These are phyloP conservation scores for Saccopteryx bilineata DNA, from an alignment of 2,113 vertebrate species.

Conservation along the genomic window DNA sequence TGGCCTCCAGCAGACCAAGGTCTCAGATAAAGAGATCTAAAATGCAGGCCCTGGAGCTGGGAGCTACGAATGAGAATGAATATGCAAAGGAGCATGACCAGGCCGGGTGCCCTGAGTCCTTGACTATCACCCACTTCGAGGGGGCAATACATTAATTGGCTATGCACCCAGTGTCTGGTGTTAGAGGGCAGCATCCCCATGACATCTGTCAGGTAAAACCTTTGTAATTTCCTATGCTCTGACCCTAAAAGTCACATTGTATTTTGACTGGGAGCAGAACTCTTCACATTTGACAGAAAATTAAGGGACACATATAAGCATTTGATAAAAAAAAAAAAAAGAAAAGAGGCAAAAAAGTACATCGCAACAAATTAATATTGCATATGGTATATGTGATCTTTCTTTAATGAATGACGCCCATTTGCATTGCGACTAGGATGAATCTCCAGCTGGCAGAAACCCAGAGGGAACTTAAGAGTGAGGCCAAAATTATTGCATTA, in stretches of 20 bases:
- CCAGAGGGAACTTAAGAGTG: neutral
- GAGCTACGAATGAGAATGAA: neutral
- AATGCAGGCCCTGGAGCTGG: neutral
- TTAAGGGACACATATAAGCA: neutral
- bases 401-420: neutral
- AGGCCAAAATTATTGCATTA: neutral
- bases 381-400: neutral
- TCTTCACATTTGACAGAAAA: neutral
- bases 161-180: neutral
- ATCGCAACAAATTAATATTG: neutral
- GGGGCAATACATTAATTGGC: no score
- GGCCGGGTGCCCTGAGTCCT: no score
- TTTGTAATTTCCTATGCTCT: neutral
- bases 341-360: neutral
- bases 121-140: neutral
- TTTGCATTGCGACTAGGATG: neutral
- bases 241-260: neutral
- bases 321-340: neutral
- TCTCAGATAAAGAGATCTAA: neutral
- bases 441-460: neutral
- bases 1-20: neutral
- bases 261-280: neutral
- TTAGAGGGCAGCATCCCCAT: neutral
- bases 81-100: neutral
- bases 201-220: accelerated